These are phyloP conservation scores for Apeltes quadracus DNA, from an alignment of 2,113 vertebrate genomes.

Conservation along the genomic window DNA sequence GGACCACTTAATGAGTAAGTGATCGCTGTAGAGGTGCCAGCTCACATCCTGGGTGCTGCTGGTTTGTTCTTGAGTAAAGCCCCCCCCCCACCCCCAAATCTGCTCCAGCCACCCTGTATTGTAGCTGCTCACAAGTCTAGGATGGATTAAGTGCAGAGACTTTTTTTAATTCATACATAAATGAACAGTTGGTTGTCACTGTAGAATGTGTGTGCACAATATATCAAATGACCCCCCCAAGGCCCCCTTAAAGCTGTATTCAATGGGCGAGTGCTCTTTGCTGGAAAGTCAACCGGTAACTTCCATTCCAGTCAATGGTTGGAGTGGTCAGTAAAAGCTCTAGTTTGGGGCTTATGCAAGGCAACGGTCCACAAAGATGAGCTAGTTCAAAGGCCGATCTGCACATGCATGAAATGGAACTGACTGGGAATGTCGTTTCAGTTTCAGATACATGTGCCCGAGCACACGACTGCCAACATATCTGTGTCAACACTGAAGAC, in stretches of 20 bases:
- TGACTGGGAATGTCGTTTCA: constrained; percentile 49
- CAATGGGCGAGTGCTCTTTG: neutral
- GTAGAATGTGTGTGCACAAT: neutral
- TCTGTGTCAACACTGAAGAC: constrained; percentile 70
- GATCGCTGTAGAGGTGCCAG: neutral
- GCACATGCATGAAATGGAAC: neutral
- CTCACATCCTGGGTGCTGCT: neutral
- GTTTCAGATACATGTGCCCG: constrained; percentile 73
- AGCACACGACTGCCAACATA: constrained; percentile 80
- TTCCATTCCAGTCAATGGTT: neutral
- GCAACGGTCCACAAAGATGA: fast-evolving
- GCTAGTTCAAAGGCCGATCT: neutral
- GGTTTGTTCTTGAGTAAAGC: neutral
- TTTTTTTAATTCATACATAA: neutral
- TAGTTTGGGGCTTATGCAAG: neutral
- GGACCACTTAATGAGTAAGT: neutral
- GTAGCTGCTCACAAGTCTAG: neutral
- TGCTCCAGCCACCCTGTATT: neutral
- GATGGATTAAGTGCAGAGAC: neutral
- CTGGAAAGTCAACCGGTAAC: neutral
- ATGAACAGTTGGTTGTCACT: too few relatives aligned
- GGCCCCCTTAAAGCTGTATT: neutral
- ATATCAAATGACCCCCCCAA: too few relatives aligned
- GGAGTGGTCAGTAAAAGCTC: neutral
- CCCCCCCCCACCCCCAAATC: neutral